A percentile compares a stretch with the other conserved stretches of the same genome.
Conservation (phyloP, 1,140 invertebrate species). For the Adoxophyes honmai region DNA sequence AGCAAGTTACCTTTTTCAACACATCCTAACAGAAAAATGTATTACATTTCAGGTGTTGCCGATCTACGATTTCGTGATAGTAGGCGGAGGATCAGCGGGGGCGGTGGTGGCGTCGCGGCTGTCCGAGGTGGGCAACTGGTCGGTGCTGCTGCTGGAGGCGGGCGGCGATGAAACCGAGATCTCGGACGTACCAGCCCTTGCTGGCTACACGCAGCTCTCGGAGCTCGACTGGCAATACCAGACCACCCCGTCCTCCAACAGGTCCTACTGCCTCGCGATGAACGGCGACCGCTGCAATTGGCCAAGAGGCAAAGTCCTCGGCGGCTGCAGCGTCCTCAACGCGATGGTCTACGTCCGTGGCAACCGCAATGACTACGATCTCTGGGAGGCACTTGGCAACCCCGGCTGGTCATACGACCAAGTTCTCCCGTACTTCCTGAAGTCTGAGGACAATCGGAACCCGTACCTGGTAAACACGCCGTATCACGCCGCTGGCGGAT, state of each 20-base stretch:
- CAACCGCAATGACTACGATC: constrained; percentile 93
- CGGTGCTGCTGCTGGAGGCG: constrained; percentile 89
- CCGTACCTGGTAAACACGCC: constrained; percentile 85
- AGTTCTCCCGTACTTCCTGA: constrained; percentile 92
- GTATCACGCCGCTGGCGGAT: constrained; percentile 88
- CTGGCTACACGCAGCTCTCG: constrained; percentile 86
- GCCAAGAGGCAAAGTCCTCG: constrained; percentile 92
- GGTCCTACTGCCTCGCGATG: constrained; percentile 89
- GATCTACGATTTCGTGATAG: constrained; percentile 89
- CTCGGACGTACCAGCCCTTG: constrained; percentile 86
- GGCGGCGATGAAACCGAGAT: constrained; percentile 90
- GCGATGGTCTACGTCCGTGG: constrained; percentile 97
- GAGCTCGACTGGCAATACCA: constrained; percentile 96
- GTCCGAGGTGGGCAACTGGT: constrained; percentile 88
- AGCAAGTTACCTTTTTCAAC: no score
- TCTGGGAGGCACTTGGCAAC: constrained; percentile 92
- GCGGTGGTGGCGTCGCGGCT: constrained; percentile 94
- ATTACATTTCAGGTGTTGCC: constrained; percentile 79
- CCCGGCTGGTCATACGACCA: constrained; percentile 93
- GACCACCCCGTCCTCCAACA: constrained; percentile 87
- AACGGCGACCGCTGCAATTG: constrained; percentile 90
- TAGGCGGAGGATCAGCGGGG: constrained; percentile 96
- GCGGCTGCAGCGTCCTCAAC: constrained; percentile 96
- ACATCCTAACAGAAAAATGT: no score
- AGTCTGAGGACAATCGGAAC: constrained; percentile 92